phyloP scores from a whole-genome alignment of 2,888 invertebrate genomes.

The Dynastes tityus region DNA sequence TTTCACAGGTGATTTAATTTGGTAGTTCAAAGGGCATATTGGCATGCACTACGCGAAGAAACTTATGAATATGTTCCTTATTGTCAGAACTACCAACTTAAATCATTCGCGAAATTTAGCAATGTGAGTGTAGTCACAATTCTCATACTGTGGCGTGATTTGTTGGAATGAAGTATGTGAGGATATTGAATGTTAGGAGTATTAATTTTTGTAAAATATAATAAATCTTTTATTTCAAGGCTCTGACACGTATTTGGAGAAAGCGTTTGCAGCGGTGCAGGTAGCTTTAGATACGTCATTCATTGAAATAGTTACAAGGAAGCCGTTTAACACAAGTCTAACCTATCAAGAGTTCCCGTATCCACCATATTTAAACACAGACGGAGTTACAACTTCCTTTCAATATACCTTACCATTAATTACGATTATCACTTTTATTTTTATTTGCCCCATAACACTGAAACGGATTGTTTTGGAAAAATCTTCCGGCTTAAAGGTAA shows the following conservation, averaged over 20 bases:
- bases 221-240: conserved; percentile 58
- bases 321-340: conserved; percentile 60
- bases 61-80: no score
- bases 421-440: conserved; percentile 70
- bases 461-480: conserved; percentile 76
- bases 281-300: conserved; percentile 76
- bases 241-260: conserved; percentile 69
- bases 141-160: no score
- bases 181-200: no score
- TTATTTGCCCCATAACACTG: conserved; percentile 73
- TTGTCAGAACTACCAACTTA: no score
- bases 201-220: no score
- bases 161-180: no score
- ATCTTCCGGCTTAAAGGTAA: conserved; percentile 74
- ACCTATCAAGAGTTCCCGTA: conserved; percentile 75
- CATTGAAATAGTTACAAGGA: conserved; percentile 65
- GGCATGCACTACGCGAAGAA: no score
- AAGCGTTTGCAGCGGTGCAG: conserved; percentile 75
- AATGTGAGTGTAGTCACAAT: no score
- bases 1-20: no score
- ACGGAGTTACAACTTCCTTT: conserved; percentile 63
- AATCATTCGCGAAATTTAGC: no score
- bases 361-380: conserved; percentile 68
- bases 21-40: no score
- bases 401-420: conserved; percentile 67